These are phyloP conservation scores for Eucera pruinosa DNA, from an alignment of 2,888 invertebrate species.

Conservation along the genomic window DNA sequence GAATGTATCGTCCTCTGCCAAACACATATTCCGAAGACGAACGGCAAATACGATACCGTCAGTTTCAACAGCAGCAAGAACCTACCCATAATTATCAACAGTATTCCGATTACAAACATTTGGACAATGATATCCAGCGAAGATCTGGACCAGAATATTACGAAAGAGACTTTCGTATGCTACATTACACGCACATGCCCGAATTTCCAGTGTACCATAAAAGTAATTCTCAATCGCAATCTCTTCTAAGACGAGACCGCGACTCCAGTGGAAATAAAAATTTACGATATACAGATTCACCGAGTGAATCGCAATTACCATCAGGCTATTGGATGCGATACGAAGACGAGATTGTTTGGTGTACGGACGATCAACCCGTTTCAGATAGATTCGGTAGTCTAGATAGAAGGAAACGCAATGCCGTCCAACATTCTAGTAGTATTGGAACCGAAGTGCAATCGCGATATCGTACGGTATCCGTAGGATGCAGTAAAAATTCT, in stretches of 20 bases:
- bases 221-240: slow-evolving; percentile 57
- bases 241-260: slow-evolving; percentile 63
- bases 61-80: slow-evolving; percentile 72
- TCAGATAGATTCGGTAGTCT: slow-evolving; percentile 86
- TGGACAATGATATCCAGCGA: slow-evolving; percentile 72
- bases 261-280: slow-evolving; percentile 54
- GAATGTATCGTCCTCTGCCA: slow-evolving; percentile 76
- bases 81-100: slow-evolving; percentile 66
- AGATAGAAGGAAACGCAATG: slow-evolving; percentile 86
- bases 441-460: slow-evolving; percentile 66
- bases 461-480: slow-evolving; percentile 75
- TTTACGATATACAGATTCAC: slow-evolving; percentile 49
- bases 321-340: slow-evolving; percentile 80
- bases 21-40: slow-evolving; percentile 81
- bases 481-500: slow-evolving; percentile 56
- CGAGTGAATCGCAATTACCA: slow-evolving; percentile 69
- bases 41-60: slow-evolving; percentile 76
- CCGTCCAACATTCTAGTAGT: slow-evolving; percentile 62
- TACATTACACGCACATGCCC: slow-evolving; percentile 67
- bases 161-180: slow-evolving; percentile 69
- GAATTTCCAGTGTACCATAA: slow-evolving; percentile 71
- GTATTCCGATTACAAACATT: slow-evolving; percentile 69
- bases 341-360: slow-evolving; percentile 81
- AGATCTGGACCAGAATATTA: slow-evolving; percentile 67
- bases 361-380: slow-evolving; percentile 74